A percentile compares a stretch with the other conserved stretches of the same genome.
phyloP scores from a whole-genome alignment of 2,797 vertebrate genomes.

The Sebastes nivosus region DNA sequence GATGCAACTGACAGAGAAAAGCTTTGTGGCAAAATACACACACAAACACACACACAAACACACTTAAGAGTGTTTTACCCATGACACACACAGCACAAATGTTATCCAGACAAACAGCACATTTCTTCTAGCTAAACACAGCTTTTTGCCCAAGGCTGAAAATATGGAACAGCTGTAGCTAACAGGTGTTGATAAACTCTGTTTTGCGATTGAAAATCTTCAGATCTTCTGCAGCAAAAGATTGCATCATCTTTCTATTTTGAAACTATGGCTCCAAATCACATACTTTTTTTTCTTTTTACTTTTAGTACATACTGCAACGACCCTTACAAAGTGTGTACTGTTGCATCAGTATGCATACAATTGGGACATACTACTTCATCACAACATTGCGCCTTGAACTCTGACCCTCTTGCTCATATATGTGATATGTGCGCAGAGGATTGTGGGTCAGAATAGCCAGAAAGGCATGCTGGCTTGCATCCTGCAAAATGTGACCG shows the following conservation, averaged over 20 bases:
- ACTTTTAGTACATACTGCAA: not conserved
- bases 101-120: not conserved
- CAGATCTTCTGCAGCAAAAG: not conserved
- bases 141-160: conserved; percentile 12
- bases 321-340: fast-evolving
- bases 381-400: too few relatives aligned
- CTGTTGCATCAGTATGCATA: too few relatives aligned
- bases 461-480: too few relatives aligned
- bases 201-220: not conserved
- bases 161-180: not conserved
- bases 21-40: not conserved
- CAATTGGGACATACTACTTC: too few relatives aligned
- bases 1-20: not conserved
- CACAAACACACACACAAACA: not conserved
- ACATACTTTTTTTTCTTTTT: not conserved
- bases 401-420: too few relatives aligned
- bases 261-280: not conserved
- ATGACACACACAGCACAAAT: not conserved
- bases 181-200: not conserved
- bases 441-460: too few relatives aligned
- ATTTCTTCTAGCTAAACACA: conserved; percentile 2
- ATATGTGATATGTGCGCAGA: too few relatives aligned
- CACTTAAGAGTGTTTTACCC: not conserved
- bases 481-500: too few relatives aligned
- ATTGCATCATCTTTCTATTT: not conserved